Conservation (phyloP, 1,140 invertebrate species). For the Aplysia californica region DNA sequence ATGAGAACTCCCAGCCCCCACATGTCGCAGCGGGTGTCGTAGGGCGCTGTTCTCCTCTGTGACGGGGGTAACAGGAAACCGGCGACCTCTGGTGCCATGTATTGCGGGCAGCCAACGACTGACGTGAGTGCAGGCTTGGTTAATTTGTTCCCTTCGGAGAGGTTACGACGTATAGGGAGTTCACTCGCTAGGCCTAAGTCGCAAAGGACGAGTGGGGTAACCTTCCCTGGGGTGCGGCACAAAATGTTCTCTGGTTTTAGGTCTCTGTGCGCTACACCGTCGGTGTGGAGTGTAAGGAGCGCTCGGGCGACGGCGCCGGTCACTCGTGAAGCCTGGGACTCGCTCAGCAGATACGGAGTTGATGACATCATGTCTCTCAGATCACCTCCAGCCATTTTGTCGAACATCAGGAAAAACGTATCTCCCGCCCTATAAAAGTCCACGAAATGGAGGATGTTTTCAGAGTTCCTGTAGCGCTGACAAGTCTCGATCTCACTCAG, state of each 20-base stretch:
- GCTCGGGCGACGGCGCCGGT: too few relatives aligned
- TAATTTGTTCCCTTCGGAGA: constrained; percentile 84
- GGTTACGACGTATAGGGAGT: constrained; percentile 76
- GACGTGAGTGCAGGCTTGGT: constrained; percentile 92
- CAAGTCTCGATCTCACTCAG: too few relatives aligned
- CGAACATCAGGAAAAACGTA: too few relatives aligned
- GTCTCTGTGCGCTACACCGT: constrained; percentile 89
- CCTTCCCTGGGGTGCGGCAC: constrained; percentile 85
- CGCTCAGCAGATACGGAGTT: constrained; percentile 90
- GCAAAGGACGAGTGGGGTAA: constrained; percentile 96
- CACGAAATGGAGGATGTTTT: constrained; percentile 96
- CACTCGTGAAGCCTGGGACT: constrained; percentile 95
- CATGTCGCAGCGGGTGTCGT: constrained; percentile 97
- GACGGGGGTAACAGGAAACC: constrained; percentile 7
- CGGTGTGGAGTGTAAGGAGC: constrained; percentile 93
- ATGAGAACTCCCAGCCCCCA: too few relatives aligned
- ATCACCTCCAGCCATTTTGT: constrained; percentile 91
- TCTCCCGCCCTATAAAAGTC: constrained; percentile 98
- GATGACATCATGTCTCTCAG: constrained; percentile 92
- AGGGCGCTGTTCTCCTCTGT: constrained; percentile 93
- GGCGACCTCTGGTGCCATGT: too few relatives aligned
- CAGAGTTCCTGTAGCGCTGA: constrained; percentile 95
- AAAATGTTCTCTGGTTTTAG: constrained; percentile 98
- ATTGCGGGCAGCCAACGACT: constrained; percentile 74
- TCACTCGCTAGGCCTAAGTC: constrained; percentile 98